Conservation (phyloP, 2,113 vertebrate genomes). For the Nothoprocta pentlandii region DNA sequence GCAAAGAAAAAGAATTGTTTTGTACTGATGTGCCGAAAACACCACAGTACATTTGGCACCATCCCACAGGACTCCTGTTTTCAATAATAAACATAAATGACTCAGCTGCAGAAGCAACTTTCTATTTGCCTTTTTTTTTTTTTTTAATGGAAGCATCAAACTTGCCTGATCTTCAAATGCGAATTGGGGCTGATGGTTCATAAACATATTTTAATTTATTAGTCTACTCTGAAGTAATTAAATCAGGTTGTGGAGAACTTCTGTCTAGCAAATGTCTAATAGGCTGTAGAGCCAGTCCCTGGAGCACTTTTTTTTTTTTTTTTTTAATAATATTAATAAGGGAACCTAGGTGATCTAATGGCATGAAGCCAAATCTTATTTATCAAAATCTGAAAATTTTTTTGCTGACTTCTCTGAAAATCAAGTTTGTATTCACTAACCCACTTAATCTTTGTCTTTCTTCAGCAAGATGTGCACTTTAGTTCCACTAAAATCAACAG, state of each 20-base stretch:
- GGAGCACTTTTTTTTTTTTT: background rate
- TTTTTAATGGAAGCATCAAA: background rate
- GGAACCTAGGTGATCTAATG: background rate
- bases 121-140: background rate
- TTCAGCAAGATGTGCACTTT: background rate
- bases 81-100: background rate
- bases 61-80: background rate
- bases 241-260: background rate
- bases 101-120: background rate
- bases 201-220: background rate
- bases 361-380: background rate
- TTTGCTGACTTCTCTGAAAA: rapidly evolving
- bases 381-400: background rate
- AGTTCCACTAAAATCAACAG: background rate
- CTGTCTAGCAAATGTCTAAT: background rate
- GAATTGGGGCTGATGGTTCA: background rate
- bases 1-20: background rate
- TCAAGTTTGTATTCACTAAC: background rate
- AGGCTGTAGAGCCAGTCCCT: background rate
- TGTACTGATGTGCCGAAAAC: background rate
- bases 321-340: background rate
- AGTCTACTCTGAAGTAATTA: background rate
- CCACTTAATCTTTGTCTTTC: background rate
- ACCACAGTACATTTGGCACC: background rate
- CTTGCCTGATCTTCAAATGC: background rate